phyloP scores from a whole-genome alignment of 1,140 invertebrate genomes.

The Stenopsyche tienmushanensis region DNA sequence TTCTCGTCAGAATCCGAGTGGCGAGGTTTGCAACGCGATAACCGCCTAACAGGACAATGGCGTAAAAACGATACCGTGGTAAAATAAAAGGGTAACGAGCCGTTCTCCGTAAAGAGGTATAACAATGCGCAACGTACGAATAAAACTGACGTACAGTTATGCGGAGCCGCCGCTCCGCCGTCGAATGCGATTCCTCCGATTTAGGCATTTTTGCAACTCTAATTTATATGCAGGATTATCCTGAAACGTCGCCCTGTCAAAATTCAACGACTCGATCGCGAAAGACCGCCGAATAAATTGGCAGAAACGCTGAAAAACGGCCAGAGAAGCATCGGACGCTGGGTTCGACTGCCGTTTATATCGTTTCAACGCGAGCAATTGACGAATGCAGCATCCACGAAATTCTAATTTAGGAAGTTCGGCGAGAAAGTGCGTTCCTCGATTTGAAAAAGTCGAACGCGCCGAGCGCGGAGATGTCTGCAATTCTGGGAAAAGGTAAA shows the following conservation, averaged over 20 bases:
- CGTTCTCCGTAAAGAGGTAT: conserved; percentile 25
- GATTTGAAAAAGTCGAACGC: neutral
- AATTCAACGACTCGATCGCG: neutral
- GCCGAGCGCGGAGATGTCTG: neutral
- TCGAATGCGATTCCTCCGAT: too few species aligned
- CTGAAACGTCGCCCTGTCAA: too few species aligned
- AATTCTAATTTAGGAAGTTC: too few species aligned
- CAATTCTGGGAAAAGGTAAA: conserved; percentile 18
- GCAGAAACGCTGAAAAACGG: too few species aligned
- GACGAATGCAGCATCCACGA: neutral
- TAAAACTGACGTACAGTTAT: conserved; percentile 29
- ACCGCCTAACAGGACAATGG: conserved; percentile 35
- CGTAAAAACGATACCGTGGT: conserved; percentile 26
- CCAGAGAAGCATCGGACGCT: too few species aligned
- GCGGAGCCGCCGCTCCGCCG: neutral
- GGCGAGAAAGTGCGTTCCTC: too few species aligned
- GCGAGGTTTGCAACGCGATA: conserved; percentile 22
- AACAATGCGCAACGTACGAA: conserved; percentile 33
- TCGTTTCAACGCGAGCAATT: neutral
- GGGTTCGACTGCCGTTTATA: too few species aligned
- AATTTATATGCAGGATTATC: too few species aligned
- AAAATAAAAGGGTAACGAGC: conserved; percentile 13
- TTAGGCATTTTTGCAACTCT: too few species aligned
- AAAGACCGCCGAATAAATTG: neutral
- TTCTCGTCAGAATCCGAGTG: too few species aligned